Evolutionary conservation across 2,797 vertebrate species (phyloP).

Genomic region (Myripristis jacobus): DNA sequence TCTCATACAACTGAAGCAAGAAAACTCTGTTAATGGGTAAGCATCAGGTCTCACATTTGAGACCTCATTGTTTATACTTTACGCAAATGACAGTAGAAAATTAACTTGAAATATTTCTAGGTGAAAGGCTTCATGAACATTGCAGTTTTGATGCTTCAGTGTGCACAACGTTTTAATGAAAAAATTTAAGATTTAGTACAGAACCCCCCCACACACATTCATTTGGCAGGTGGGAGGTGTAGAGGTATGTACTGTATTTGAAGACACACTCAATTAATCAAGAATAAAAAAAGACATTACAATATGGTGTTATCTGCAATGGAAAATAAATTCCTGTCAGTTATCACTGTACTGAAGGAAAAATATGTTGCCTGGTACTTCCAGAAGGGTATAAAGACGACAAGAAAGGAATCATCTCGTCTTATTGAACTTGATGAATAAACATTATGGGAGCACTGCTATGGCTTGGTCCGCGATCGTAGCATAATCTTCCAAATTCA

Average conservation of each 20-base stretch:
- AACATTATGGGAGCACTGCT: too few species aligned
- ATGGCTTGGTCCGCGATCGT: neutral
- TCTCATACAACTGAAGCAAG: neutral
- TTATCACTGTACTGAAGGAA: neutral
- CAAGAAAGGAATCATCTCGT: too few species aligned
- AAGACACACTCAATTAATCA: too few species aligned
- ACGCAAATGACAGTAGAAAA: constrained; percentile 33
- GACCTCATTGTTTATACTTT: neutral
- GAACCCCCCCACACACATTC: too few species aligned
- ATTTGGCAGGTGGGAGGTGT: too few species aligned
- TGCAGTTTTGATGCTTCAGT: neutral
- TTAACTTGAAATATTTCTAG: constrained; percentile 24
- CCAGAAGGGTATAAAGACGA: neutral
- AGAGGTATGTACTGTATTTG: too few species aligned
- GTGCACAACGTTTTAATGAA: neutral
- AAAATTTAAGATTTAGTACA: too few species aligned
- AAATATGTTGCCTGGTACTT: neutral
- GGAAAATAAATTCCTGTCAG: neutral
- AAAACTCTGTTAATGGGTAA: constrained; percentile 52
- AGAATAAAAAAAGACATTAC: too few species aligned
- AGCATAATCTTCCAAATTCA: neutral
- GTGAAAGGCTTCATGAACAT: constrained; percentile 7
- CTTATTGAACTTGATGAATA: too few species aligned
- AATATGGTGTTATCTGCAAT: neutral
- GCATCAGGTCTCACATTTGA: neutral